Evolutionary conservation across 2,113 vertebrate species (phyloP), one percentile per base, ranked within the genome.

Genomic region (Scomber japonicus): DNA sequence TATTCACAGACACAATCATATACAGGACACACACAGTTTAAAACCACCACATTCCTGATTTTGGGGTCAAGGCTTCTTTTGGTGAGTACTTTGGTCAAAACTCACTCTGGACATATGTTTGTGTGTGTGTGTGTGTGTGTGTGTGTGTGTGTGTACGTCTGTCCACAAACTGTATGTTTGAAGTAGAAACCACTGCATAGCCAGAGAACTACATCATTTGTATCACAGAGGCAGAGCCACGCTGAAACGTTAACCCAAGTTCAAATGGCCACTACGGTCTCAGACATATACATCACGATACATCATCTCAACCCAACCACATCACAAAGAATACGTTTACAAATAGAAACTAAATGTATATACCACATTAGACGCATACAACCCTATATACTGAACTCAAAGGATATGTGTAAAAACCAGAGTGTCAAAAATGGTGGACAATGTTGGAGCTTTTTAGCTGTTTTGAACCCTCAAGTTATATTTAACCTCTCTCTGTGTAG

Each of bases 171-270:
- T 88, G 86, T 85, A 61, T 86, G 80, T 91, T 88, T 86, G 49
- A 81, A 79, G 71, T 56, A 82, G 64, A 88, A 89, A 88, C 89
- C 84, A 2, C 89, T 79, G 76, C 85, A 84, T 86, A 64, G 77
- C 72, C 81, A 45, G 68, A 73, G 63, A 17, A 49, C 71, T 40
- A 78, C 82, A 77, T 91, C 86, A 90, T 80, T 55, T 61, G 66
- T 71, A 19, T 82, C 31, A 64, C 51, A 46, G 64, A 75, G 24
- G 40, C 71, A 19, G 51, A 74, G 30, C 56, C 64, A 51, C 64
- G 31, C 30, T 76, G 13, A 61, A 75, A 53, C 56, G 63, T 81
- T 64, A 81, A 40, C 55, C 55, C 2, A n/a, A 65, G 72, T 80
- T 77, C 17, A 79, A 59, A 62, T 62, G 66, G 65, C 44, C 50